Evolutionary conservation across 2,797 vertebrate species (phyloP).

Genomic region (Onychomys torridus): DNA sequence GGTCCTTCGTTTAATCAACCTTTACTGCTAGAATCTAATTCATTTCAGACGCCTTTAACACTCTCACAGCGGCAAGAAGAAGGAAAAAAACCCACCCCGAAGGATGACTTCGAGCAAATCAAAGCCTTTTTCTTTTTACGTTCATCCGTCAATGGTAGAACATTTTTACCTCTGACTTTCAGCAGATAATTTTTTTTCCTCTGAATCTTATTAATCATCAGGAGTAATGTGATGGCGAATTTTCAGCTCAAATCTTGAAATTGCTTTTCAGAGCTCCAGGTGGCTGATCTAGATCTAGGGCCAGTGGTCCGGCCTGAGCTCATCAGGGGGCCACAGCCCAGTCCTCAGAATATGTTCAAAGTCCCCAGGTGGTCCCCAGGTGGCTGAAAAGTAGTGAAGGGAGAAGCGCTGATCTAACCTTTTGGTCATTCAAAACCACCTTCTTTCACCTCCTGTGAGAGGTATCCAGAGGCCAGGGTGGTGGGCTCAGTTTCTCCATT

Average conservation of each 20-base stretch:
- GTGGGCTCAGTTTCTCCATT: neutral
- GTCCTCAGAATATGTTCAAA: neutral
- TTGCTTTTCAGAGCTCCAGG: neutral
- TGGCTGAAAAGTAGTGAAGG: neutral
- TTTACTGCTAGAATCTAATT: slow-evolving; percentile 33
- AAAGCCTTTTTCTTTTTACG: slow-evolving; percentile 36
- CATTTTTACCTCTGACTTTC: slow-evolving; percentile 5
- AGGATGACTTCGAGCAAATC: slow-evolving; percentile 18
- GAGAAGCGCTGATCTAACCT: neutral
- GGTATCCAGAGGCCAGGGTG: neutral
- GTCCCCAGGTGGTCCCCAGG: neutral
- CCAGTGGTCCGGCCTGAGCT: neutral
- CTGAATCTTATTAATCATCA: slow-evolving; percentile 46
- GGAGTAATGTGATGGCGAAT: neutral
- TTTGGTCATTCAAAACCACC: neutral
- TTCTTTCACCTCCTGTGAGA: neutral
- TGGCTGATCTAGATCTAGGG: neutral
- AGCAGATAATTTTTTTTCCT: slow-evolving; percentile 49
- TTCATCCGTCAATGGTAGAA: slow-evolving; percentile 16
- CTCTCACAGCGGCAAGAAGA: neutral
- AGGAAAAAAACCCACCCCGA: neutral
- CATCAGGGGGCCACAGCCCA: neutral
- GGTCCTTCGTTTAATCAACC: slow-evolving; percentile 40
- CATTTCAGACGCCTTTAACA: slow-evolving; percentile 31
- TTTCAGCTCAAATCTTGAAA: slow-evolving; percentile 16